phyloP scores from a whole-genome alignment of 2,797 vertebrate genomes.

The Micromesistius poutassou region DNA sequence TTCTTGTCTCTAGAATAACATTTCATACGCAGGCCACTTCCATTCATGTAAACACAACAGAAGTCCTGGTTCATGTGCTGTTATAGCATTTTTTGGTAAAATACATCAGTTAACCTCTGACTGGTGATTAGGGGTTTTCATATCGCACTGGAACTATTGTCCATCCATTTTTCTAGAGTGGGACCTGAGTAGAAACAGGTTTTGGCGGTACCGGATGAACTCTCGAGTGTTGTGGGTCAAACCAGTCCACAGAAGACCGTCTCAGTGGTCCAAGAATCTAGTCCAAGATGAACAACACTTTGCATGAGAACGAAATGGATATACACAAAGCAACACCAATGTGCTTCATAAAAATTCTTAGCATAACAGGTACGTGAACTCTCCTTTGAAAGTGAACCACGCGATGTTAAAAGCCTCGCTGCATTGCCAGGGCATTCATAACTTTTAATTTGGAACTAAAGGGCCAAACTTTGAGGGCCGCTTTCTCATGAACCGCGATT shows the following conservation, averaged over 20 bases:
- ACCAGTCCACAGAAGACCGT: conserved; percentile 42
- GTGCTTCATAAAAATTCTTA: conserved; percentile 45
- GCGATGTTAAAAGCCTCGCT: conserved; percentile 41
- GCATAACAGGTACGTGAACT: conserved; percentile 53
- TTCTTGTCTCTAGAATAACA: conserved; percentile 15
- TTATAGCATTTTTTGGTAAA: neutral
- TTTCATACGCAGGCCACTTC: conserved; percentile 16
- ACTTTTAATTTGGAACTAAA: conserved; percentile 36
- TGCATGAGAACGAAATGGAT: conserved; percentile 64
- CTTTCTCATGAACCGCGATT: conserved; percentile 5
- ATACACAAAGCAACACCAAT: conserved; percentile 52
- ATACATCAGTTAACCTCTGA: neutral
- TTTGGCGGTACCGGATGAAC: conserved; percentile 42
- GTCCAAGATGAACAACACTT: conserved; percentile 64
- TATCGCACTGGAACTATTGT: conserved; percentile 35
- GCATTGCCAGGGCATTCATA: conserved; percentile 40
- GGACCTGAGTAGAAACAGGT: conserved; percentile 37
- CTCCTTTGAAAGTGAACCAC: conserved; percentile 51
- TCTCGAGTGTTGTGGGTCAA: conserved; percentile 51
- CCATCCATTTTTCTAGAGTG: conserved; percentile 23
- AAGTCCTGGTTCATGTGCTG: neutral
- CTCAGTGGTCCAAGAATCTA: conserved; percentile 49
- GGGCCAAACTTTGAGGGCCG: conserved; percentile 14
- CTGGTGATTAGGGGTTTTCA: conserved; percentile 29
- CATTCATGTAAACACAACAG: conserved; percentile 30